phyloP scores from a whole-genome alignment of 2,797 vertebrate species.

The Scyliorhinus canicula region DNA sequence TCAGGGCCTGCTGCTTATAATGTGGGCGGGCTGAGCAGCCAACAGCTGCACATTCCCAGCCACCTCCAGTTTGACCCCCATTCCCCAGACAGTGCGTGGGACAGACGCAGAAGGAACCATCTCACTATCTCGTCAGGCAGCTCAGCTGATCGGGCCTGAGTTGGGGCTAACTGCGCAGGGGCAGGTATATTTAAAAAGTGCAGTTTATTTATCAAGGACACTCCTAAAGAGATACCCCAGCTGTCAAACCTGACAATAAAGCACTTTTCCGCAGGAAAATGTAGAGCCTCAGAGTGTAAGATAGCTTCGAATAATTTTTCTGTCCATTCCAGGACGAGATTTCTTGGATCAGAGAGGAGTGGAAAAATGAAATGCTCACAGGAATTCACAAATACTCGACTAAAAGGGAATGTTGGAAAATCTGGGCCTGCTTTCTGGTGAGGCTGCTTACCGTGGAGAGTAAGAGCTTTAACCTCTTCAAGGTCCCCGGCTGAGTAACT shows the following conservation, averaged over 20 bases:
- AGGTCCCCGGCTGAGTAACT: neutral
- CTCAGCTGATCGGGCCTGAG: neutral
- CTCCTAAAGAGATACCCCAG: neutral
- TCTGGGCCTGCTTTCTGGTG: neutral
- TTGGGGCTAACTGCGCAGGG: neutral
- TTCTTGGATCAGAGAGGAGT: neutral
- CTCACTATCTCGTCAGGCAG: neutral
- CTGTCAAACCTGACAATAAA: neutral
- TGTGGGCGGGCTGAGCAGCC: neutral
- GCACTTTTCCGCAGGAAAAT: neutral
- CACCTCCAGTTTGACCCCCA: neutral
- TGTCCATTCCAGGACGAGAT: neutral
- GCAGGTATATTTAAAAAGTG: neutral
- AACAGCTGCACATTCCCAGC: conserved; percentile 25
- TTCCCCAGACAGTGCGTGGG: conserved; percentile 15
- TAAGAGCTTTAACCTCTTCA: neutral
- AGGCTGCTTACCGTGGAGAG: neutral
- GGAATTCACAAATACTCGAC: neutral
- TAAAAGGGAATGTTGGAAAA: neutral
- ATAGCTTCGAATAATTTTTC: neutral
- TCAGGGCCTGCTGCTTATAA: neutral
- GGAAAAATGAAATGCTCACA: conserved; percentile 35
- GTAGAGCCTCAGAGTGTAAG: neutral
- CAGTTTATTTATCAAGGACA: neutral
- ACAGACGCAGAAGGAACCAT: neutral